Conservation (phyloP, 2,113 vertebrate genomes). For the Neofelis nebulosa region DNA sequence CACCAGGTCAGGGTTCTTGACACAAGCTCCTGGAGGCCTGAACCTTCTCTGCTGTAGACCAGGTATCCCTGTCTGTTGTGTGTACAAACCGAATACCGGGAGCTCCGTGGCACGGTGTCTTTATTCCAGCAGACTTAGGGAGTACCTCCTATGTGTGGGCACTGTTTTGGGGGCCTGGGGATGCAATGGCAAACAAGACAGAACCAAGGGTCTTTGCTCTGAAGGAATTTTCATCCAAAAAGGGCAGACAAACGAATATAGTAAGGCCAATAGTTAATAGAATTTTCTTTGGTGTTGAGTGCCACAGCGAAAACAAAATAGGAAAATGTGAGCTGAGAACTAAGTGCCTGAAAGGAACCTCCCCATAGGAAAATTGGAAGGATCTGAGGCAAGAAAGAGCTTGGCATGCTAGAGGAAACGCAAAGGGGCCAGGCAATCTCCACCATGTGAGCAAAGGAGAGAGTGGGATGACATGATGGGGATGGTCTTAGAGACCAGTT, state of each 20-base stretch:
- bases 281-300: neutral
- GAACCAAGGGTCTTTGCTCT: neutral
- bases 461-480: neutral
- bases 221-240: neutral
- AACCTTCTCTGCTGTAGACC: neutral
- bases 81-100: neutral
- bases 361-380: neutral
- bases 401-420: neutral
- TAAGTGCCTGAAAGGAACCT: neutral
- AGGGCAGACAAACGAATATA: neutral
- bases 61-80: neutral
- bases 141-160: neutral
- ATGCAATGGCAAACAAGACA: neutral
- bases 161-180: neutral
- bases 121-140: neutral
- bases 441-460: too few species aligned
- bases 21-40: neutral
- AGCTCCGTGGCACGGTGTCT: fast-evolving
- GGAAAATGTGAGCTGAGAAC: neutral
- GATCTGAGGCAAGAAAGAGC: neutral
- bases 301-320: neutral
- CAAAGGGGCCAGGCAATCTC: neutral
- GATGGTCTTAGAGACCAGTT: too few species aligned
- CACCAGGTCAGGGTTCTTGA: neutral
- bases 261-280: neutral